These are phyloP conservation scores for Mylabris sibirica DNA, from an alignment of 2,888 invertebrate species.

Conservation along the genomic window DNA sequence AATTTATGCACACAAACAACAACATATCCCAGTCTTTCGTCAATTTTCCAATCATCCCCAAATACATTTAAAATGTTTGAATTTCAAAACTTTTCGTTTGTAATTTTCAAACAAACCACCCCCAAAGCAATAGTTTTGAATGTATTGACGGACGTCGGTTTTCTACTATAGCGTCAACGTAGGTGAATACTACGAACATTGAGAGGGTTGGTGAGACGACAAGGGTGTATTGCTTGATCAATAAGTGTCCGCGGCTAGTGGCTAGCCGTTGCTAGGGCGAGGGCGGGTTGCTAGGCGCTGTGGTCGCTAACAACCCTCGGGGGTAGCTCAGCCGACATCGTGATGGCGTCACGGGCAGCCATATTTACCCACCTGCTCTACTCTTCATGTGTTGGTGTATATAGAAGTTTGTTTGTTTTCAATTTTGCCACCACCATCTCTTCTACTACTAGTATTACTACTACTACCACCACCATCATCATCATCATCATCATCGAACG, in stretches of 20 bases:
- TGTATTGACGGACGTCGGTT: background rate
- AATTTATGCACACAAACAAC: background rate
- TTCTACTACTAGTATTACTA: background rate
- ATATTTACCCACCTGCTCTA: constrained; percentile 62
- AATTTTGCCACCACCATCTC: constrained; percentile 24
- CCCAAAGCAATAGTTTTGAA: too few relatives aligned
- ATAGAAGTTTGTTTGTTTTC: constrained; percentile 41
- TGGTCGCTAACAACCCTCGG: constrained; percentile 64
- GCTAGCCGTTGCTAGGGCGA: constrained; percentile 65
- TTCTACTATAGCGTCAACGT: background rate
- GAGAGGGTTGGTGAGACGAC: constrained; percentile 37
- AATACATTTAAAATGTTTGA: background rate
- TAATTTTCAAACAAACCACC: background rate
- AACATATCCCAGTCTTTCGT: too few relatives aligned
- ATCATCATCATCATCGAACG: background rate
- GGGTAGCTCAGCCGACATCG: constrained; percentile 58
- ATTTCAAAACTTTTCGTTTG: background rate
- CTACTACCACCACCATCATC: background rate
- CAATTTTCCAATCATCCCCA: constrained; percentile 1
- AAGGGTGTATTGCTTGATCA: constrained; percentile 58
- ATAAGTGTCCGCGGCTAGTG: constrained; percentile 65
- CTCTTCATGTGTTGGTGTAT: constrained; percentile 29
- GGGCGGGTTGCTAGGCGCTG: constrained; percentile 64
- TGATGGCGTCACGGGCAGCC: constrained; percentile 62
- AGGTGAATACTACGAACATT: constrained; percentile 1